Evolutionary conservation across 2,113 vertebrate genomes (phyloP).

Genomic region (Herpetotheres cachinnans): DNA sequence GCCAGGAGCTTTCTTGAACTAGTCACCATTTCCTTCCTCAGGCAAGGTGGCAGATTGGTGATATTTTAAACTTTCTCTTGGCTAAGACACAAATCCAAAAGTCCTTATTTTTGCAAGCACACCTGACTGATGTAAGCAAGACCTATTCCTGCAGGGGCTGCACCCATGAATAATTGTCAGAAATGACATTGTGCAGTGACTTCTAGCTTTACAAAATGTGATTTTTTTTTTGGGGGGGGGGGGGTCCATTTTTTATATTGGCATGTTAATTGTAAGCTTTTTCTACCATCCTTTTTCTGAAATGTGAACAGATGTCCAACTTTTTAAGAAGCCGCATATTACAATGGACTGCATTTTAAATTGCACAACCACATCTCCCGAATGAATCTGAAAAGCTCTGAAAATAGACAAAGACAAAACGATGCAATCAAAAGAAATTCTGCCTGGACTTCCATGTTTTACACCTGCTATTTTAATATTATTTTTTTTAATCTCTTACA

Average conservation of each 20-base stretch:
- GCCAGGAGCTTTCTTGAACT: not conserved
- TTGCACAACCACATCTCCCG: accelerated
- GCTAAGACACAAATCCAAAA: not conserved
- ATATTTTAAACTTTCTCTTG: slow-evolving; percentile 30
- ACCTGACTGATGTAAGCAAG: not conserved
- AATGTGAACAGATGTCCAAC: not conserved
- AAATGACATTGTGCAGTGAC: not conserved
- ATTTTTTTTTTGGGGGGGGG: no score
- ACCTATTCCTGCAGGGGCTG: not conserved
- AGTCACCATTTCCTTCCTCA: slow-evolving; percentile 28
- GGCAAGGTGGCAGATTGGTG: slow-evolving; percentile 22
- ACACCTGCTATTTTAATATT: not conserved
- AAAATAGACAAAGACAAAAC: not conserved
- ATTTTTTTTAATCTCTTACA: not conserved
- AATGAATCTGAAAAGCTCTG: not conserved
- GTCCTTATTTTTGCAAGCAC: not conserved
- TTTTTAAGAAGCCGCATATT: not conserved
- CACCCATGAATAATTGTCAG: not conserved
- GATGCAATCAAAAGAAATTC: not conserved
- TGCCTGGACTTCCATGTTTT: not conserved
- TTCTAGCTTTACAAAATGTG: not conserved
- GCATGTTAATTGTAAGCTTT: not conserved
- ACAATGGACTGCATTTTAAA: not conserved
- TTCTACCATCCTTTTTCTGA: not conserved
- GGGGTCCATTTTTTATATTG: not conserved